Evolutionary conservation across 1,140 invertebrate genomes (phyloP).

Genomic region (Drosophila ananassae): DNA sequence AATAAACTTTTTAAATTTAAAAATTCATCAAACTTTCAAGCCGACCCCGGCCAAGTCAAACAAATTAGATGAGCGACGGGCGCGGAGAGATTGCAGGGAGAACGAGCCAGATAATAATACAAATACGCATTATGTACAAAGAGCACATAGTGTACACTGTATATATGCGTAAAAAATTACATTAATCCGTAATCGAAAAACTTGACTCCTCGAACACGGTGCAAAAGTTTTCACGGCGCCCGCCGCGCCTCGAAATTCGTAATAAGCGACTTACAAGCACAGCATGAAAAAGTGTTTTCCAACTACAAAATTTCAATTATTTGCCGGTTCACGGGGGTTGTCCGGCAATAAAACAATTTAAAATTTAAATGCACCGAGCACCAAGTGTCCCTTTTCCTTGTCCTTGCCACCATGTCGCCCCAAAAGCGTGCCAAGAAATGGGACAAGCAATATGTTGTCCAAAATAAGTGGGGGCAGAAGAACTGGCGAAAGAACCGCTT

Average conservation of each 20-base stretch:
- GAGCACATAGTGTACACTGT: background rate
- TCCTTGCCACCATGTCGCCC: background rate
- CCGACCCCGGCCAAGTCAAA: slow-evolving; percentile 52
- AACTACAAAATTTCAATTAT: slow-evolving; percentile 82
- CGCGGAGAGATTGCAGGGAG: slow-evolving; percentile 24
- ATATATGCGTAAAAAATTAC: slow-evolving; percentile 64
- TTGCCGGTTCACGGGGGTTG: slow-evolving; percentile 21
- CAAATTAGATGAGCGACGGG: slow-evolving; percentile 51
- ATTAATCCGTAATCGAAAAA: slow-evolving; percentile 83
- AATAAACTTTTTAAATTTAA: slow-evolving; percentile 83
- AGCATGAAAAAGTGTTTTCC: slow-evolving; percentile 64
- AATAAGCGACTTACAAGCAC: slow-evolving; percentile 77
- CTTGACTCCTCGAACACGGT: slow-evolving; percentile 65
- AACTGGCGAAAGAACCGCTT: slow-evolving; percentile 33
- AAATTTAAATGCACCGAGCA: slow-evolving; percentile 71
- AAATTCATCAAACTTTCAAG: slow-evolving; percentile 82
- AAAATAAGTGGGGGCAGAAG: slow-evolving; percentile 25
- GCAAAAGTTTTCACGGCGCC: slow-evolving; percentile 56
- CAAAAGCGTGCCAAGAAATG: slow-evolving; percentile 44
- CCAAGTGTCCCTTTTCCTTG: background rate
- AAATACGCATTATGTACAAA: slow-evolving; percentile 22
- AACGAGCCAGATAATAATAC: slow-evolving; percentile 49
- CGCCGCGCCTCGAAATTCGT: slow-evolving; percentile 61
- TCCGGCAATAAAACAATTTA: slow-evolving; percentile 76
- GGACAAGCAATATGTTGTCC: slow-evolving; percentile 69